Evolutionary conservation across 2,113 vertebrate genomes (phyloP).

Genomic region (Catharus minimus): DNA sequence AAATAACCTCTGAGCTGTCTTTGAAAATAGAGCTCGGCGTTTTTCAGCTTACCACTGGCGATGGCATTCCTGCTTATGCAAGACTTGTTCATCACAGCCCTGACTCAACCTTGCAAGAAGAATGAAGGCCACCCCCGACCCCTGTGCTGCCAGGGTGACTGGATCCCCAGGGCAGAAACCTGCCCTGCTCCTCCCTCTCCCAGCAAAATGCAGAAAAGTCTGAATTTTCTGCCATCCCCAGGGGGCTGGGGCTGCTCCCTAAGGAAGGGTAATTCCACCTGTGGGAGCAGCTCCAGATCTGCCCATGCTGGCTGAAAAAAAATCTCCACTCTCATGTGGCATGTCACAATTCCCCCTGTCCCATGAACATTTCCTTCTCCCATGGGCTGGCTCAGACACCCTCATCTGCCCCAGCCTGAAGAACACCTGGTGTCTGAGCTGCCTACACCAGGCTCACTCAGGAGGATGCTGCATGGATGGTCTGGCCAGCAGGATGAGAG

Average conservation of each 20-base stretch:
- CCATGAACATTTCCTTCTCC: background rate
- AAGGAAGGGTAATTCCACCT: background rate
- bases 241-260: background rate
- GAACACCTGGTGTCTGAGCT: background rate
- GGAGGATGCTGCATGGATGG: background rate
- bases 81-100: slow-evolving; percentile 39
- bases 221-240: slow-evolving; percentile 3
- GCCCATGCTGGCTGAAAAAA: background rate
- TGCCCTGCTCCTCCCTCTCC: background rate
- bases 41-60: slow-evolving; percentile 38
- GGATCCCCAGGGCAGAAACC: slow-evolving; percentile 1
- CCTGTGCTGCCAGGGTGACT: slow-evolving; percentile 24
- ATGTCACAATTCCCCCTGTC: background rate
- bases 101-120: slow-evolving; percentile 42
- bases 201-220: slow-evolving; percentile 7
- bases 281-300: background rate
- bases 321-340: background rate
- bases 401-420: background rate
- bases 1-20: slow-evolving; percentile 67
- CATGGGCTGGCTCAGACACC: fast-evolving
- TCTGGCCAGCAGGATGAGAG: background rate
- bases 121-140: slow-evolving; percentile 34
- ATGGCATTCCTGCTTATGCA: slow-evolving; percentile 55
- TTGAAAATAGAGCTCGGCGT: slow-evolving; percentile 52
- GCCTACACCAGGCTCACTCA: background rate